Percentiles rank a stretch among this genome's conserved stretches.
phyloP scores from a whole-genome alignment of 2,113 vertebrate species.

The Anarhynchus alexandrinus region DNA sequence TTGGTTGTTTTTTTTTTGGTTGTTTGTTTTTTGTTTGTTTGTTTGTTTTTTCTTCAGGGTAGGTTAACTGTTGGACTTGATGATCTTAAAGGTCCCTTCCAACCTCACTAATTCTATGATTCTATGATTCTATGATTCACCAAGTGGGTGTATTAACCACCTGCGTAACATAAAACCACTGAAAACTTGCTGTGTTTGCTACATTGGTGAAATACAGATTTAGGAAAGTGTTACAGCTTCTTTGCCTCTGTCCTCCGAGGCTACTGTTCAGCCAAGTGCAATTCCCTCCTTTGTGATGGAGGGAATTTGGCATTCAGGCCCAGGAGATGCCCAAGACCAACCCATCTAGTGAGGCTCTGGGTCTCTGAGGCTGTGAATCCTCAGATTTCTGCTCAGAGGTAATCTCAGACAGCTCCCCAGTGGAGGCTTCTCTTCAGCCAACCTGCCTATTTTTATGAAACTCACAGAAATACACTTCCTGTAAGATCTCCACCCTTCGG shows the following conservation, averaged over 20 bases:
- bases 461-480: neutral
- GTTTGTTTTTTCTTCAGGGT: too few relatives aligned
- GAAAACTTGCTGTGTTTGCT: neutral
- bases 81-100: too few relatives aligned
- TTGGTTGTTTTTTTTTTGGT: too few relatives aligned
- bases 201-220: neutral
- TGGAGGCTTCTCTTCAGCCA: neutral
- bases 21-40: too few relatives aligned
- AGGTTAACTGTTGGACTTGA: too few relatives aligned
- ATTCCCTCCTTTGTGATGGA: neutral
- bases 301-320: neutral
- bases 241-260: neutral
- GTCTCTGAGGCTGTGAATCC: neutral
- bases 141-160: neutral
- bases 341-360: fast-evolving
- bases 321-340: neutral
- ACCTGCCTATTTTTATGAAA: neutral
- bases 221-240: neutral
- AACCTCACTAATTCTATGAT: too few relatives aligned
- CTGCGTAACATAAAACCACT: neutral
- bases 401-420: neutral
- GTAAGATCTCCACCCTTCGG: neutral
- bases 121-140: too few relatives aligned
- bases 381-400: neutral
- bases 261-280: fast-evolving